Percentiles rank a stretch among this genome's conserved stretches.
phyloP scores from a whole-genome alignment of 2,888 invertebrate species.

The Tholera decimalis region DNA sequence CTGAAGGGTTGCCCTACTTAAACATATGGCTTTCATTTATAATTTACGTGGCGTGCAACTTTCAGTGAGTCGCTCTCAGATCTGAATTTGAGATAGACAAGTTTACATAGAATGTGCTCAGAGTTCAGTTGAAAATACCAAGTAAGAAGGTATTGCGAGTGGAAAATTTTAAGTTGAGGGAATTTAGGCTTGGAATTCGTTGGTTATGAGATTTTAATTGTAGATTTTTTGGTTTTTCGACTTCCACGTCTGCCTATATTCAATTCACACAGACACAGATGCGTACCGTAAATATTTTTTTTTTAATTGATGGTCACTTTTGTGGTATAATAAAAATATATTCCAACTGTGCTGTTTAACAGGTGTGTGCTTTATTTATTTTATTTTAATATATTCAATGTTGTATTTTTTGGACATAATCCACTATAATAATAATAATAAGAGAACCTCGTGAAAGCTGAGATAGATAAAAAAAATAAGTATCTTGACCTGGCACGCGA shows the following conservation, averaged over 20 bases:
- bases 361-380: too few relatives aligned
- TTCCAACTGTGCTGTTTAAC: too few relatives aligned
- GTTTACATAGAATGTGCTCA: slow-evolving; percentile 39
- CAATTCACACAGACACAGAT: too few relatives aligned
- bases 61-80: slow-evolving; percentile 48
- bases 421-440: too few relatives aligned
- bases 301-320: too few relatives aligned
- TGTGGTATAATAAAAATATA: too few relatives aligned
- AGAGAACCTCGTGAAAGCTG: too few relatives aligned
- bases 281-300: too few relatives aligned
- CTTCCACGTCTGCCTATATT: neutral
- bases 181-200: slow-evolving; percentile 10
- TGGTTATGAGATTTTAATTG: slow-evolving; percentile 20
- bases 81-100: slow-evolving; percentile 55
- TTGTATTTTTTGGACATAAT: too few relatives aligned
- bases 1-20: slow-evolving; percentile 55
- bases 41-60: slow-evolving; percentile 64
- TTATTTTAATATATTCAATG: too few relatives aligned
- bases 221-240: neutral
- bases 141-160: neutral
- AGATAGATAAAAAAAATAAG: too few relatives aligned
- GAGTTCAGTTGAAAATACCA: slow-evolving; percentile 16
- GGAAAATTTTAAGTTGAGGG: slow-evolving; percentile 15
- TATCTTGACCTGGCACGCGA: too few relatives aligned
- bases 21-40: slow-evolving; percentile 70